Evolutionary conservation across 2,113 vertebrate genomes (phyloP), one percentile per base, ranked within the genome.

Genomic region (Tychaedon coryphoeus): DNA sequence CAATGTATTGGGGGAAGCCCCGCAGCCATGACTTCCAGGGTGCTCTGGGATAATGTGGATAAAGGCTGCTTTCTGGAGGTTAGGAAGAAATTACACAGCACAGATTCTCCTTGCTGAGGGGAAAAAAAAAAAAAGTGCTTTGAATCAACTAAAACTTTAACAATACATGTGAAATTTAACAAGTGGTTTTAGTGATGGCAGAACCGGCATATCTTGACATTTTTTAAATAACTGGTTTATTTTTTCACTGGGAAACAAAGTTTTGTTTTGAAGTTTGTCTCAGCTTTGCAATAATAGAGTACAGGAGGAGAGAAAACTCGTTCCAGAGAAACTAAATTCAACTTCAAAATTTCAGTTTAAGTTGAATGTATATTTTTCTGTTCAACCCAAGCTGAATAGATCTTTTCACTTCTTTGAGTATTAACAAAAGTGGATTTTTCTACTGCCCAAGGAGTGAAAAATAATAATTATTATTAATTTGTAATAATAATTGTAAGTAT

Each of bases 231-330:
- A 71, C 29, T 4, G 1, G 9, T 36, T 82, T 71, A 20, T 14
- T 90, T 93, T 86, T 86, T 54, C 2, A 0, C 60, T 91, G 71
- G n/a, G 72, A 90, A 70, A 84, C 64, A 74, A 93, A 42, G 20
- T 53, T 95, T 80, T 76, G 34, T 61, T 88, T 88, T 90, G 58
- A 50, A 95, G 84, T 83, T 91, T 88, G 36, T 78, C 48, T 91
- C 77, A 61, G n/a, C 24, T 88, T 91, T 93, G 28, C 75, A 82
- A 65, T 90, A 89, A 57, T 50, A 65, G 81, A 54, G 22, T 86
- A 65, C 8, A 25, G 31, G 36, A 67, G 70, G 24, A 74, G 61
- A 86, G 24, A 69, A 82, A 87, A 88, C n/a, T 65, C 20, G 14
- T 94, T 80, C 62, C 23, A 53, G 40, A 31, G 34, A 87, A 92